Conservation (phyloP, 2,113 vertebrate species). For the Thinocorus orbignyianus region DNA sequence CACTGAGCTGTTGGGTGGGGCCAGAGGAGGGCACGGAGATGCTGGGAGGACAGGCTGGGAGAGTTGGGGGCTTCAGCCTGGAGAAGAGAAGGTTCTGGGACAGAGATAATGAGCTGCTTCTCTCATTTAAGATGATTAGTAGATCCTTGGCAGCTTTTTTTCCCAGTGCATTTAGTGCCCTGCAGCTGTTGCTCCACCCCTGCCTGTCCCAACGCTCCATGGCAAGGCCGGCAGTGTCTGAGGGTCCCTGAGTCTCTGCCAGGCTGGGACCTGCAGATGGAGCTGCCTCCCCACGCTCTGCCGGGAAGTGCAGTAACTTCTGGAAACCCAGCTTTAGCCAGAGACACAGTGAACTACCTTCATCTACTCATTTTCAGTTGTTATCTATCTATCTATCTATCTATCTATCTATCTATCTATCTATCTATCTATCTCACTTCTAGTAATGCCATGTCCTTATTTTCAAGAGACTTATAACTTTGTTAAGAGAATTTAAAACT, state of each 20-base stretch:
- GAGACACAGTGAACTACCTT: background rate
- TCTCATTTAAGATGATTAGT: background rate
- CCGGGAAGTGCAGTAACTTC: background rate
- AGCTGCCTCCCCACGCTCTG: background rate
- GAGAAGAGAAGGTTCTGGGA: background rate
- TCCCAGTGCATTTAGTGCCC: background rate
- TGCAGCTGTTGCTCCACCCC: background rate
- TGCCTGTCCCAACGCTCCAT: background rate
- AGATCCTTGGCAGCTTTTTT: background rate
- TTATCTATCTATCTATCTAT: too few relatives aligned
- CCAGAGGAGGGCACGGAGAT: background rate
- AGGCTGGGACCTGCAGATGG: conserved; percentile 19
- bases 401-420: too few relatives aligned
- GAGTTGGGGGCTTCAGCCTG: background rate
- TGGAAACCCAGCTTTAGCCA: background rate
- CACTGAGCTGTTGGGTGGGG: background rate
- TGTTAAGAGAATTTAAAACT: background rate
- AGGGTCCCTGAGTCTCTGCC: background rate
- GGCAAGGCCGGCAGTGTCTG: background rate
- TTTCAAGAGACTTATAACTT: background rate
- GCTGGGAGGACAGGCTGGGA: background rate
- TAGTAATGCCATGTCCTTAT: background rate
- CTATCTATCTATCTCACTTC: background rate
- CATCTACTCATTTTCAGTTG: background rate
- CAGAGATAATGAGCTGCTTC: background rate